Evolutionary conservation across 2,797 vertebrate species (phyloP).

Genomic region (Oryzias sinensis): DNA sequence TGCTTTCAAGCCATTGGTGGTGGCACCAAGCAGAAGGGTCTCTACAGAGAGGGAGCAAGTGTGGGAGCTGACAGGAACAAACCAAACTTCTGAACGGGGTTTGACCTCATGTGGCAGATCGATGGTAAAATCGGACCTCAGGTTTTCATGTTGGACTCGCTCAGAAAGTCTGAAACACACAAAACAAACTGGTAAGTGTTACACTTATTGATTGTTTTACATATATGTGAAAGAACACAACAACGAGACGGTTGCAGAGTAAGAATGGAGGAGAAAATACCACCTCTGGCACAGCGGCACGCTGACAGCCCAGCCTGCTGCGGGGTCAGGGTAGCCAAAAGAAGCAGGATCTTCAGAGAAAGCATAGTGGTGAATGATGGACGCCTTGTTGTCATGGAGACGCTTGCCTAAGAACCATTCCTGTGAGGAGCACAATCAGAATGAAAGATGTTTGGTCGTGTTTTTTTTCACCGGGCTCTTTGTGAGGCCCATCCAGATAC

Average conservation of each 20-base stretch:
- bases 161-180: constrained; percentile 80
- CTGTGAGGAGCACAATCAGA: constrained; percentile 57
- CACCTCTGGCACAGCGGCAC: constrained; percentile 83
- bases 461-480: neutral
- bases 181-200: constrained; percentile 5
- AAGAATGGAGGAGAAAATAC: neutral
- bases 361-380: constrained; percentile 94
- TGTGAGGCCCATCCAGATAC: neutral
- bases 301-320: constrained; percentile 89
- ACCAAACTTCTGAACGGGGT: neutral
- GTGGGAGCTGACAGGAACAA: neutral
- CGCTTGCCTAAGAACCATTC: constrained; percentile 90
- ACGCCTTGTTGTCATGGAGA: constrained; percentile 84
- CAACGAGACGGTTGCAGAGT: too few species aligned
- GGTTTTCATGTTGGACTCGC: constrained; percentile 79
- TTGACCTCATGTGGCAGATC: constrained; percentile 90
- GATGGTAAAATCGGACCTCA: constrained; percentile 93
- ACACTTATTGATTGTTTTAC: neutral
- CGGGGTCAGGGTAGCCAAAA: constrained; percentile 91
- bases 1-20: neutral
- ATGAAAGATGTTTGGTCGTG: neutral
- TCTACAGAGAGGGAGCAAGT: neutral
- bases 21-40: neutral
- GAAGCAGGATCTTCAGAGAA: constrained; percentile 87
- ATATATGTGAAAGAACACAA: too few species aligned